These are phyloP conservation scores for Menidia beryllina DNA, from an alignment of 2,113 vertebrate species.

Conservation along the genomic window DNA sequence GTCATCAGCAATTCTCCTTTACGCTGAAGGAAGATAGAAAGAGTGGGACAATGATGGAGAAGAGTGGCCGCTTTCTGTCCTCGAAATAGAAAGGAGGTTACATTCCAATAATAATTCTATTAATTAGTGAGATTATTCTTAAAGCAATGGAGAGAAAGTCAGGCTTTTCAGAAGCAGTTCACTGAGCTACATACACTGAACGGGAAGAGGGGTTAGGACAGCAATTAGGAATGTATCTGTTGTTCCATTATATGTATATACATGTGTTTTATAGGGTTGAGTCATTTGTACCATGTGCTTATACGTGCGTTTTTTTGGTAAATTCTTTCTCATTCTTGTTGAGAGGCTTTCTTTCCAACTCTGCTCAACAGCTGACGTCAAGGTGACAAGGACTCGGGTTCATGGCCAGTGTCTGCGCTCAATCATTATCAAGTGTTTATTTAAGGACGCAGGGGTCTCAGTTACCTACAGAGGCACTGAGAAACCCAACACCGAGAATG, in stretches of 20 bases:
- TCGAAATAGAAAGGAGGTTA: conserved; percentile 83
- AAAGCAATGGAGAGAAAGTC: conserved; percentile 50
- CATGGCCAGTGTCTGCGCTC: conserved; percentile 32
- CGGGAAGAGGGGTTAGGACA: neutral
- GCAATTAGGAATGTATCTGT: neutral
- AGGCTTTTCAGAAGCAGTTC: conserved; percentile 69
- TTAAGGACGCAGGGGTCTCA: conserved; percentile 50
- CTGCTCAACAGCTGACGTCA: conserved; percentile 28
- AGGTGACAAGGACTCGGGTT: conserved; percentile 57
- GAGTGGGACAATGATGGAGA: conserved; percentile 5
- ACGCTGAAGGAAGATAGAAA: neutral
- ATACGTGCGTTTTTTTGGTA: neutral
- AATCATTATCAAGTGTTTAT: conserved; percentile 70
- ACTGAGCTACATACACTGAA: conserved; percentile 74
- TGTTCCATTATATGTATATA: conserved; percentile 22
- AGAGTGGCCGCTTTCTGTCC: conserved; percentile 51
- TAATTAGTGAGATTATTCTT: conserved; percentile 80
- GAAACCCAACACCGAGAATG: conserved; percentile 47
- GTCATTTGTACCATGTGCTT: conserved; percentile 39
- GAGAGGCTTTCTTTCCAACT: conserved; percentile 41
- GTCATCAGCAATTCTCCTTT: conserved; percentile 25
- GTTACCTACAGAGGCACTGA: conserved; percentile 35
- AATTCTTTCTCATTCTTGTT: neutral
- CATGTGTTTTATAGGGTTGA: conserved; percentile 8
- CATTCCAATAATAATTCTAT: conserved; percentile 80